Base-by-base conservation (phyloP, 1,140 invertebrate genomes). In the Drosophila kohkoa region DNA sequence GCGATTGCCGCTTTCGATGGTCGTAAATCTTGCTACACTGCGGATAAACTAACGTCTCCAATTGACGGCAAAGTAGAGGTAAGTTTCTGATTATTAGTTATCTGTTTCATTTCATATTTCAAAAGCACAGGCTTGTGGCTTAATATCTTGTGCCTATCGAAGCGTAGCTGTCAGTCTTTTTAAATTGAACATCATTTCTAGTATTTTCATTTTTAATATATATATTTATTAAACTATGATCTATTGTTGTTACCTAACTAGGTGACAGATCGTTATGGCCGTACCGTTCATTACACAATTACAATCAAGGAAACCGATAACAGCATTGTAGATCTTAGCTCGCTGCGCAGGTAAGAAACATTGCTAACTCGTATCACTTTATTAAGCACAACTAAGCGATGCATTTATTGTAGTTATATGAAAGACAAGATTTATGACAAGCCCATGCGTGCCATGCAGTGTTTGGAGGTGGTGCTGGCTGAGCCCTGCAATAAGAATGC, bases 391-490 rank as follows among this genome's bases (percentile, higher is more conserved):
- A 32, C 30, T 32, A 32, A 32, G 7, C 30, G 5, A 32, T 32
- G 30, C 30, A 32, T 32, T 38, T 8, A 3, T 7, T 38, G 35
- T 48, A 92, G 91, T 60, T 92, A 77, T 82, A 71, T 52, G 68
- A 91, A 73, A 80, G 91, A 71, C 79, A 93, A 72, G 74, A 59
- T 81, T 4, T 90, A 79, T 32, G 92, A 92, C 43, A 92, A 92
- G 30, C 96, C 97, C 3, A 95, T 95, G 82, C 95, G 95, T 41
- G 94, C 94, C 1, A 91, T 97, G 8, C 96, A 97, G 92, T 96
- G 95, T 54, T 88, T 99, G 1, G 97, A 99, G 92, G 95, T 99
- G 1, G 95, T 98, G 46, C 93, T 99, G 15, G 75, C 91, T 0
- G 1, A 59, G 1, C 75, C 75, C 7, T 92, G 88, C 28, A 78